Evolutionary conservation across 2,113 vertebrate genomes (phyloP).

Genomic region (Hassar affinis): DNA sequence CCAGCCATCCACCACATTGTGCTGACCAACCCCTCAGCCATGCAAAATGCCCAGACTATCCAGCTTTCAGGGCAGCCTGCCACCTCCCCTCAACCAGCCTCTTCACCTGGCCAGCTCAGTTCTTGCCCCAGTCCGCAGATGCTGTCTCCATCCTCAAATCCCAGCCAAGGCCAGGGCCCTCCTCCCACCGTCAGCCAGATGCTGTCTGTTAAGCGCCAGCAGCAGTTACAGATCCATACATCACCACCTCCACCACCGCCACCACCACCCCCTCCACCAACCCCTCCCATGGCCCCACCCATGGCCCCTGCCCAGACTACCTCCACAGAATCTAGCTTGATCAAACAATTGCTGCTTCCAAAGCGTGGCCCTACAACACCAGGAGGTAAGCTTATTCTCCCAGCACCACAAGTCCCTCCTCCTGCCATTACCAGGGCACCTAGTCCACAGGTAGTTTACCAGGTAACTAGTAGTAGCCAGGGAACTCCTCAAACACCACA

Average conservation of each 20-base stretch:
- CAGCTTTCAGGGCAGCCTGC: conserved; percentile 85
- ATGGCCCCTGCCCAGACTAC: conserved; percentile 78
- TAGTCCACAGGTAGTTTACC: conserved; percentile 93
- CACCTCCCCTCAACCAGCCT: conserved; percentile 79
- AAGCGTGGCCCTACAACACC: conserved; percentile 96
- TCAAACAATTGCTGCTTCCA: conserved; percentile 98
- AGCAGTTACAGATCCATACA: conserved; percentile 59
- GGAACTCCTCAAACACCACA: conserved; percentile 82
- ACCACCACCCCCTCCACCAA: conserved; percentile 81
- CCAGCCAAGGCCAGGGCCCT: conserved; percentile 82
- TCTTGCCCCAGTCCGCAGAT: conserved; percentile 75
- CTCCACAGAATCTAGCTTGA: conserved; percentile 94
- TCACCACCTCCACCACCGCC: conserved; percentile 72
- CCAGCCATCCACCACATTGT: conserved; percentile 98
- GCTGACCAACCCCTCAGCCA: conserved; percentile 86
- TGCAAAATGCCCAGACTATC: conserved; percentile 83
- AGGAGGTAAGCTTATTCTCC: conserved; percentile 96
- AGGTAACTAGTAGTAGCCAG: conserved; percentile 83
- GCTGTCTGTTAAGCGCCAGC: conserved; percentile 87
- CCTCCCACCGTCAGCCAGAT: conserved; percentile 88
- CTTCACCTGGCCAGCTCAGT: conserved; percentile 73
- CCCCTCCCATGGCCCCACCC: conserved; percentile 58
- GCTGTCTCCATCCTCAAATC: conserved; percentile 75
- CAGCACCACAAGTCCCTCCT: conserved; percentile 93
- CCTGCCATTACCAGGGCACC: conserved; percentile 86